Base-by-base conservation (phyloP, 2,113 vertebrate species). In the Erpornis zantholeuca region DNA sequence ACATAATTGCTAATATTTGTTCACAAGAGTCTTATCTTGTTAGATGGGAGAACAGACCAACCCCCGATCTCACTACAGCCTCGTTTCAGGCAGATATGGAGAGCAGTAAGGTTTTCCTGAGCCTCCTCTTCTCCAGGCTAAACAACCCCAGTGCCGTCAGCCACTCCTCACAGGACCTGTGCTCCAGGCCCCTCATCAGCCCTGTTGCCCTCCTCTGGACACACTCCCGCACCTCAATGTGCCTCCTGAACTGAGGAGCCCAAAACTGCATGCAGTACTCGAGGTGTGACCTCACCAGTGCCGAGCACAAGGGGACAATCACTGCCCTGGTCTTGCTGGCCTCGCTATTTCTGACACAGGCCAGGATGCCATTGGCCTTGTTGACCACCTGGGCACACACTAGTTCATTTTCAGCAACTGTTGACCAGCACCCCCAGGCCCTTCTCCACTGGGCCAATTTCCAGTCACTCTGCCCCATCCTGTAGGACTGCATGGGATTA, bases 291-390 rank as follows among this genome's bases (percentile, higher is more conserved):
- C 25, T 50, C 27, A 33, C 14, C 23, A 28, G 27, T 65, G 59
- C 52, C 0, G 0, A 20, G 17, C 7, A 19, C 21, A 35, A 10
- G 12, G 16, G 28, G 4, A 19, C 21, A 22, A 1, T 54, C 47
- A 3, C 38, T 76, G 63, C 9, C 29, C 21, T 54, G 35, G 0
- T 31, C 47, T n/a, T 76, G 31, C 63, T 75, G 78, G 24, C 14
- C 54, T 29, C 53, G 25, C 45, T 8, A 1, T 10, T 5, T 4
- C 18, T 66, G 28, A 15, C 7, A 6, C 18, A 60, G 45, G 7
- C 19, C 69, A 45, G 19, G 53, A 15, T 75, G 28, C 24, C 45
- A 2, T 2, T 59, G 24, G 45, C 45, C 38, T 27, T n/a, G 29
- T 38, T 53, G 45, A 29, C 13, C 9, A 45, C 17, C 11, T 75